A percentile compares a stretch with the other conserved stretches of the same genome.
phyloP scores from a whole-genome alignment of 2,113 vertebrate species.

The Phodopus roborovskii region DNA sequence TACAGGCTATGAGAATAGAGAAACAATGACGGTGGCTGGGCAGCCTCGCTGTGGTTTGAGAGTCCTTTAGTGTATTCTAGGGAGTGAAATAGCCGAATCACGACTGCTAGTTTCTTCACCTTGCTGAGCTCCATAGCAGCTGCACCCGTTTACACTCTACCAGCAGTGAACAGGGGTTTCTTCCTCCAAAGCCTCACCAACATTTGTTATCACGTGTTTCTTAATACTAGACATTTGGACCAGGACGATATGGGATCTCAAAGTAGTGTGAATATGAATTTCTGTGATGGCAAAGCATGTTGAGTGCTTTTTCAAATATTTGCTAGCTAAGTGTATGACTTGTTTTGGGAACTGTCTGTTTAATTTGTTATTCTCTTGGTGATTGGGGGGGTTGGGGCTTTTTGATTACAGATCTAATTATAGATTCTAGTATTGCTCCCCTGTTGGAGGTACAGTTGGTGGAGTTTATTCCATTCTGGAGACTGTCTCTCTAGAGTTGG shows the following conservation, averaged over 20 bases:
- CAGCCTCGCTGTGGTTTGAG: not conserved
- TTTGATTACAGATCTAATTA: not conserved
- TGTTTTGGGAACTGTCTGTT: not conserved
- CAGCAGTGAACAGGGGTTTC: not conserved
- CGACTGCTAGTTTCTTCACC: not conserved
- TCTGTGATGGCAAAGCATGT: not conserved
- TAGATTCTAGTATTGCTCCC: not conserved
- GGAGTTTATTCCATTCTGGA: not conserved
- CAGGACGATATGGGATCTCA: not conserved
- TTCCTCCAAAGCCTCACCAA: not conserved
- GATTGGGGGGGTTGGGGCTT: not conserved
- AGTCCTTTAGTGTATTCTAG: not conserved
- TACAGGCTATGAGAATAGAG: not conserved
- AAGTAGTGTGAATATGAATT: not conserved
- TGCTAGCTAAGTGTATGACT: not conserved
- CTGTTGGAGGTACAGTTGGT: not conserved
- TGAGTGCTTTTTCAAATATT: not conserved
- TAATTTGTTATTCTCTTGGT: not conserved
- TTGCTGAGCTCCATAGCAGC: not conserved
- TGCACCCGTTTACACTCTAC: not conserved
- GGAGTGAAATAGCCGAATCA: not conserved
- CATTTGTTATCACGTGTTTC: not conserved
- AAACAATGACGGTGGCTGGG: rapidly evolving
- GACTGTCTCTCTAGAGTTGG: not conserved
- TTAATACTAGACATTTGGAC: not conserved